Evolutionary conservation across 2,113 vertebrate genomes (phyloP).

Genomic region (Thamnophis sirtalis): DNA sequence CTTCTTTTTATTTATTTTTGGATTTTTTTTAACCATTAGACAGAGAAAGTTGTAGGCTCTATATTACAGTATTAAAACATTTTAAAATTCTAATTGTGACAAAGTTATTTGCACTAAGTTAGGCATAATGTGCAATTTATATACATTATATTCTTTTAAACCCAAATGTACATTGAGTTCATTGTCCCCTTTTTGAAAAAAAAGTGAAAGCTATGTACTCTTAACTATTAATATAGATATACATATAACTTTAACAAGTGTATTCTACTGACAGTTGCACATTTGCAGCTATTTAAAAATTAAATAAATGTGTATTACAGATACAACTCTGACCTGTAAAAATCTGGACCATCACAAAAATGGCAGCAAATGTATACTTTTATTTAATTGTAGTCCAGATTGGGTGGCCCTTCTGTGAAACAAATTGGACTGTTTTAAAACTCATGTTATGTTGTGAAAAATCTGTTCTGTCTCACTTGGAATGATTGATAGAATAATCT

Average conservation of each 20-base stretch:
- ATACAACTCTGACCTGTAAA: background rate
- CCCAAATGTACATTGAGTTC: background rate
- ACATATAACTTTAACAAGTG: background rate
- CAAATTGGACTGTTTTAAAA: background rate
- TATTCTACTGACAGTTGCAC: background rate
- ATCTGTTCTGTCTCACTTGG: background rate
- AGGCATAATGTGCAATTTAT: background rate
- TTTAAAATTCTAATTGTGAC: background rate
- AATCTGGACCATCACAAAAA: background rate
- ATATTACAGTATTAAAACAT: accelerated
- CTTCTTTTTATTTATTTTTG: background rate
- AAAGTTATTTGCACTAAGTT: background rate
- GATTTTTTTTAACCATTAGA: background rate
- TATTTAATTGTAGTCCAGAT: background rate
- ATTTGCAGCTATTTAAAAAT: background rate
- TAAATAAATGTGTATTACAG: background rate
- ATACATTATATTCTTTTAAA: background rate
- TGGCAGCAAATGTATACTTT: background rate
- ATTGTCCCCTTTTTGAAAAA: background rate
- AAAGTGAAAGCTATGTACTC: background rate
- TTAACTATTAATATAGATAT: background rate
- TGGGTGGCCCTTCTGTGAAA: background rate
- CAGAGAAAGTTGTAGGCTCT: background rate
- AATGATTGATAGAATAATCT: background rate
- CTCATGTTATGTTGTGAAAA: background rate